Conservation (phyloP, 2,797 vertebrate species). For the Urophycis tenuis region DNA sequence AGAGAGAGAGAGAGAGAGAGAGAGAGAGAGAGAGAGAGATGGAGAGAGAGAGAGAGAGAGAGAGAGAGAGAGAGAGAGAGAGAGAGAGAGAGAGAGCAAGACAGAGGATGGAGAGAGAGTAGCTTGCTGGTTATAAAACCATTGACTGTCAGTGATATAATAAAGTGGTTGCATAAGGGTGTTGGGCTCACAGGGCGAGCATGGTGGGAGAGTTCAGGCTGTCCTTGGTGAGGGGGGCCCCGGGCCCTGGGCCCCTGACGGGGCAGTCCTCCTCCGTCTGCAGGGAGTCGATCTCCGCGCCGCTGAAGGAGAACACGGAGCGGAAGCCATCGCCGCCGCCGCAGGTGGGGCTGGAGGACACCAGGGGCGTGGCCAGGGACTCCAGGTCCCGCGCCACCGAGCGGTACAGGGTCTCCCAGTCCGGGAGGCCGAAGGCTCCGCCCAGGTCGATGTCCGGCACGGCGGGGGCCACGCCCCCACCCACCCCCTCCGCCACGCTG, state of each 20-base stretch:
- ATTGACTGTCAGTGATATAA: conserved; percentile 2
- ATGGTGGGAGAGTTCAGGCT: conserved; percentile 91
- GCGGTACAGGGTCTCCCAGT: conserved; percentile 93
- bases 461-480: not conserved
- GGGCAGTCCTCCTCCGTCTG: conserved; percentile 70
- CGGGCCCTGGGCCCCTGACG: conserved; percentile 50
- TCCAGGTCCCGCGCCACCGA: conserved; percentile 81
- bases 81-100: conserved; percentile 36
- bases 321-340: conserved; percentile 80
- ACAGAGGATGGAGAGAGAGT: conserved; percentile 20
- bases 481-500: conserved; percentile 59
- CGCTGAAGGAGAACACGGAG: conserved; percentile 87
- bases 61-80: conserved; percentile 34
- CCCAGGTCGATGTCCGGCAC: conserved; percentile 92
- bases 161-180: conserved; percentile 51
- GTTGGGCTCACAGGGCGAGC: conserved; percentile 81
- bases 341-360: conserved; percentile 86
- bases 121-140: conserved; percentile 55
- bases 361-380: conserved; percentile 80
- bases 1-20: conserved; percentile 16
- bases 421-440: conserved; percentile 82
- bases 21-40: conserved; percentile 32
- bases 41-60: conserved; percentile 32
- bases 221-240: conserved; percentile 74
- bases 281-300: conserved; percentile 80